Base-by-base conservation (phyloP, 1,140 invertebrate species). In the Solenopsis fugax region DNA sequence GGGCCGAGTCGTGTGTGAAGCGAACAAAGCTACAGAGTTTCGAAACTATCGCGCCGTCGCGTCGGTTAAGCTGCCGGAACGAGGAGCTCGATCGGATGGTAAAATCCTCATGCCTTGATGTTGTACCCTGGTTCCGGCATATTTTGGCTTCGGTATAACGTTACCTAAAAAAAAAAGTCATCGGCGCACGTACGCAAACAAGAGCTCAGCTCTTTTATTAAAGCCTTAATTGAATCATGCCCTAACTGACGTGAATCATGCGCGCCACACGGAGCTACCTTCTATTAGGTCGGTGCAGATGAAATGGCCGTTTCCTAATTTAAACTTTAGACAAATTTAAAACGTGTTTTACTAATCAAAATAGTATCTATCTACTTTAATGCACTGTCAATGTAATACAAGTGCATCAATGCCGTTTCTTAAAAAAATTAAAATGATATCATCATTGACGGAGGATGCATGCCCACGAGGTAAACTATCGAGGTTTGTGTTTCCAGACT, bases 141-240 rank as follows among this genome's bases (percentile, higher is more conserved):
- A 81, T 76, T 89, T 82, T 89, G 93, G 93, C 93, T 94, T 94
- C 93, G 86, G 87, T 93, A 89, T 93, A 92, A 82, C 80, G 87
- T 94, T 94, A 93, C 93, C 69, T 69, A 92, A 69, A 93, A 94
- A 88, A 41, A 69, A 93, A 94, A 88, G 69, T 92, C 89, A 91
- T 86, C 88, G 89, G 72, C 91, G 91, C 89, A 87, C 58, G 67
- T 80, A 41, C 67, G 86, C 84, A 88, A 91, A 91, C 90, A 89
- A 88, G 24, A 41, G 48, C 52, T 50, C 67, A 34, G 69, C 52
- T 21, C 9, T 60, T 75, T 72, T 71, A 52, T 84, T 62, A 18
- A 24, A 24, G 16, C 24, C 34, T 41, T 76, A 81, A 81, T 81
- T 71, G 76, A 86, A 82, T 86, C 77, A 69, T 34, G 9, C 56